These are phyloP conservation scores for Pangasius djambal DNA, from an alignment of 2,797 vertebrate species.

Conservation along the genomic window DNA sequence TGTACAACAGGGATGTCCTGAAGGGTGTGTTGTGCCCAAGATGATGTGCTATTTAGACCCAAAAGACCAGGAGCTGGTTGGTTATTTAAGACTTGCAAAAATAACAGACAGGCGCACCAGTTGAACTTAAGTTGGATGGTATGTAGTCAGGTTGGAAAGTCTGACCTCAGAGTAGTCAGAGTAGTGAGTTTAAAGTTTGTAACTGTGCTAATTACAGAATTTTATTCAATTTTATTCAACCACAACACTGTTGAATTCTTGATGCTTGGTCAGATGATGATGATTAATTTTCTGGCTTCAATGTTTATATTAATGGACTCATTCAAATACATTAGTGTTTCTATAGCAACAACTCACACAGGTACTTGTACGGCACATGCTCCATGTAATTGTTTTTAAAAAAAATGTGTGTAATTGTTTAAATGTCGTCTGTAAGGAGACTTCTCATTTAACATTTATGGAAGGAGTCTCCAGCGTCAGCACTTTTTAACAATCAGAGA, in stretches of 20 bases:
- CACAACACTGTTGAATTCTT: not conserved
- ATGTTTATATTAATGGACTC: not conserved
- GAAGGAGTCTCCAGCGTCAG: not conserved
- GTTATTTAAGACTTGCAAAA: not conserved
- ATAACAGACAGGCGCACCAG: not conserved
- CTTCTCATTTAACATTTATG: not conserved
- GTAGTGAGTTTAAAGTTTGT: not conserved
- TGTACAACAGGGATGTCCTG: conserved; percentile 60
- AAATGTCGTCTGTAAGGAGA: not conserved
- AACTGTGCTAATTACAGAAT: not conserved
- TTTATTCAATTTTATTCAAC: too few species aligned
- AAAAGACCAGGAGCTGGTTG: not conserved
- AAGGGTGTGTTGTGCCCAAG: conserved; percentile 36
- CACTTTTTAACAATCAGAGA: not conserved
- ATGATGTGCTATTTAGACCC: not conserved
- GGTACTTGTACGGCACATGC: too few species aligned
- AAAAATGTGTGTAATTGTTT: not conserved
- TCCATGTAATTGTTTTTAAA: not conserved
- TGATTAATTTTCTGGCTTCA: not conserved
- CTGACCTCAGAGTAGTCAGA: not conserved
- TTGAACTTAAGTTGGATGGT: not conserved
- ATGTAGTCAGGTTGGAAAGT: not conserved
- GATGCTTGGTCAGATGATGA: not conserved
- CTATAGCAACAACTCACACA: not conserved
- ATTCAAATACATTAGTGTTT: not conserved